Base-by-base conservation (phyloP, 2,888 invertebrate species). In the Agriopis leucophaearia region DNA sequence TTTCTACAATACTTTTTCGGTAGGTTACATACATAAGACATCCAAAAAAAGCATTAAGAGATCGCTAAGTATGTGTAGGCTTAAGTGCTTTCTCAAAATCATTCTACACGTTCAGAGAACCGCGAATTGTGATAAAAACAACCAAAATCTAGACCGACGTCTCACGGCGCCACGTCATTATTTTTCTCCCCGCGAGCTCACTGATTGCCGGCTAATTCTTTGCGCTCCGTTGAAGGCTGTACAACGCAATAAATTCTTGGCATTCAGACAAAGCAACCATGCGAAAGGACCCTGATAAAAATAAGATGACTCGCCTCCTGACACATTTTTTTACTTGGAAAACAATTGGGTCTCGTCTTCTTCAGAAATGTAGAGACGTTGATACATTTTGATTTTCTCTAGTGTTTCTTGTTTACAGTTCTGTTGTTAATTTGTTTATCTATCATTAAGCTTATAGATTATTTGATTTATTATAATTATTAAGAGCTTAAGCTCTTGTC, bases 181-280 rank as follows among this genome's bases (percentile, higher is more conserved):
- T 69, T 69, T 69, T 67, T 64, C 64, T 60, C 57, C 62, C 56
- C 59, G 50, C 51, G 40, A 64, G 36, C 59, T 61, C 68, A 56
- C 64, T 69, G 68, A 69, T 69, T 69, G 91, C 87, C 85, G 82
- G 83, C 89, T 92, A 91, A 91, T 91, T 91, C 89, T 85, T 87
- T 83, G 74, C 89, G 88, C 86, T 88, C 81, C 86, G 83, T 71
- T 86, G 88, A 82, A 87, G 87, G 79, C 87, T 90, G 88, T 91
- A 91, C 91, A 90, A 82, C 86, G 90, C 91, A 91, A 92, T 92
- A 91, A 91, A 92, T 91, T 90, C 87, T 78, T 84, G 84, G 86
- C 87, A 92, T 92, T 92, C 90, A 91, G 81, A 84, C 83, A 83
- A 88, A 77, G 85, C 91, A 88, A 74, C 88, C 89, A 84, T 83